Evolutionary conservation across 2,113 vertebrate genomes (phyloP).

Genomic region (Lepus europaeus): DNA sequence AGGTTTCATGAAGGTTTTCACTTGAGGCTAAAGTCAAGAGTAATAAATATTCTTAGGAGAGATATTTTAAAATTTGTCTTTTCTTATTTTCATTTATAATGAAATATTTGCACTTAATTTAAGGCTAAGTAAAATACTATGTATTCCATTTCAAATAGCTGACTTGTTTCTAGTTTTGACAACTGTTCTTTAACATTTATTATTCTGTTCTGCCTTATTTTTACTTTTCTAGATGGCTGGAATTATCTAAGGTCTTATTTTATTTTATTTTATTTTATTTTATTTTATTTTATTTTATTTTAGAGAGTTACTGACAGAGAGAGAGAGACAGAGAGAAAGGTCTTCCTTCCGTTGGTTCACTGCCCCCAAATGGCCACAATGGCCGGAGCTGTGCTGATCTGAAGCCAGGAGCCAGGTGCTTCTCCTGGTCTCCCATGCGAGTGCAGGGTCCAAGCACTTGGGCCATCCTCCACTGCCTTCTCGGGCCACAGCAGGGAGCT

Average conservation of each 20-base stretch:
- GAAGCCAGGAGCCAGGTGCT: no score
- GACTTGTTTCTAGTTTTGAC: conserved; percentile 46
- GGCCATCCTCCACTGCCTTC: no score
- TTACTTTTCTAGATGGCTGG: neutral
- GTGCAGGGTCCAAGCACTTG: no score
- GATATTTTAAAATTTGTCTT: neutral
- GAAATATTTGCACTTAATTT: conserved; percentile 48
- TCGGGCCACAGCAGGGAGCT: no score
- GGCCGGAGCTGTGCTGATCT: no score
- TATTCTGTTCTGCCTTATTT: conserved; percentile 37
- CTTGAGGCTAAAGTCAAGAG: neutral
- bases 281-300: no score
- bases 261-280: no score
- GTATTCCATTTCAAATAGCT: conserved; percentile 45
- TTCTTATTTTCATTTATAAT: conserved; percentile 52
- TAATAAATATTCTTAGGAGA: neutral
- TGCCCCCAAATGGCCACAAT: no score
- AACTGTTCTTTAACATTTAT: conserved; percentile 15
- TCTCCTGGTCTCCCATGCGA: no score
- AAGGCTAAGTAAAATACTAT: neutral
- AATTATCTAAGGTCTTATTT: neutral
- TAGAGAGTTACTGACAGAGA: no score
- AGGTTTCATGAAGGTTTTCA: neutral
- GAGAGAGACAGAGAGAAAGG: no score
- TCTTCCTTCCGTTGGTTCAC: no score